Evolutionary conservation across 2,888 invertebrate genomes (phyloP).

Genomic region (Heliconius aoede): DNA sequence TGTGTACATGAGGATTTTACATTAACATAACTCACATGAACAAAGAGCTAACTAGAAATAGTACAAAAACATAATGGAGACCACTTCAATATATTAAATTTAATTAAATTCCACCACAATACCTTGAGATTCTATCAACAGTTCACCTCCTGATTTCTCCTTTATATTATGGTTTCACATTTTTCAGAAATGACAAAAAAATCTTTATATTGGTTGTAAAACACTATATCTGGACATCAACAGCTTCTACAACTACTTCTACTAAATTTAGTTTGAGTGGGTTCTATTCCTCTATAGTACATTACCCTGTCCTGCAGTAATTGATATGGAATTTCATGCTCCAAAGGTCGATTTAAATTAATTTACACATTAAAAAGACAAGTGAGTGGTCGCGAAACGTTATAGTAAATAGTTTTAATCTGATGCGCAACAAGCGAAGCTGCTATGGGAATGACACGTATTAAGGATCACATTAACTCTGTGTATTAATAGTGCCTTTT

Average conservation of each 20-base stretch:
- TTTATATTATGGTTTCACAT: neutral
- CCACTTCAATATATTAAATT: constrained; percentile 36
- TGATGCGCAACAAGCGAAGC: constrained; percentile 59
- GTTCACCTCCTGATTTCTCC: neutral
- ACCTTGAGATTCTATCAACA: neutral
- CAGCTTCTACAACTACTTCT: neutral
- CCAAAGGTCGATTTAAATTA: constrained; percentile 78
- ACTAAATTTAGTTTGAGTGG: neutral
- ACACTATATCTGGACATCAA: neutral
- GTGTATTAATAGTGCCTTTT: constrained; percentile 21
- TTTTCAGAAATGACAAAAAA: neutral
- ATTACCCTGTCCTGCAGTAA: constrained; percentile 76
- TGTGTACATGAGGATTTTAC: constrained; percentile 60
- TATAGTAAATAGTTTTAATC: constrained; percentile 74
- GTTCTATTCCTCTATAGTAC: constrained; percentile 62
- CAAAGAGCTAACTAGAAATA: constrained; percentile 14
- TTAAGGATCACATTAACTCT: constrained; percentile 37
- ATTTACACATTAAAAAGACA: constrained; percentile 77
- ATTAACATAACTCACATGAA: constrained; percentile 41
- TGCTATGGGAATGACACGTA: constrained; percentile 39
- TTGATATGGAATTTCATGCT: constrained; percentile 78
- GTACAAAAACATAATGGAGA: neutral
- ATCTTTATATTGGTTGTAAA: too few species aligned
- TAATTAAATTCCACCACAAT: neutral
- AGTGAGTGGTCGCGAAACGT: constrained; percentile 62